These are phyloP conservation scores for Hycleus cichorii DNA, from an alignment of 1,140 invertebrate species.

Conservation along the genomic window DNA sequence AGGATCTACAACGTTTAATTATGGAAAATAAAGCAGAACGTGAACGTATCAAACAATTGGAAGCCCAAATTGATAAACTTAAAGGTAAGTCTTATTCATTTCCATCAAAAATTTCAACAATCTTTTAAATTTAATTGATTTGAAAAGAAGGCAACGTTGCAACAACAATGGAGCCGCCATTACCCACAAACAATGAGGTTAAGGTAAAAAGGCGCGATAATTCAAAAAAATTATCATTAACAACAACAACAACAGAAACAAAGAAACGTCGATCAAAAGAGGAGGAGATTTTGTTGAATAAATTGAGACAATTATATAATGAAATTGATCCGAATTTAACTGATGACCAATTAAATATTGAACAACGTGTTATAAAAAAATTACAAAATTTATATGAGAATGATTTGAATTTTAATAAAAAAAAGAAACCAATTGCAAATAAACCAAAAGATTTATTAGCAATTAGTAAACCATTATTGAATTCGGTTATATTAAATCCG, in stretches of 20 bases:
- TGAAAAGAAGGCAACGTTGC: too few relatives aligned
- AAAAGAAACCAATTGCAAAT: slow-evolving; percentile 26
- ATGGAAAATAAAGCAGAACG: slow-evolving; percentile 75
- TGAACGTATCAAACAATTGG: slow-evolving; percentile 67
- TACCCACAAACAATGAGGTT: too few relatives aligned
- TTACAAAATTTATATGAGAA: slow-evolving; percentile 32
- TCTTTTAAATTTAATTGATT: too few relatives aligned
- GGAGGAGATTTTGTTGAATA: slow-evolving; percentile 28
- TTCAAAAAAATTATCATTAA: too few relatives aligned
- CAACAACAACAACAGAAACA: background rate
- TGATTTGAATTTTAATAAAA: slow-evolving; percentile 8
- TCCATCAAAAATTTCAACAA: too few relatives aligned
- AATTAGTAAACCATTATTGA: slow-evolving; percentile 33
- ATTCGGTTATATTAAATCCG: slow-evolving; percentile 33
- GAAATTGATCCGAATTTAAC: slow-evolving; percentile 29
- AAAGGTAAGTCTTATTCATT: slow-evolving; percentile 51
- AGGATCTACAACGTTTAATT: slow-evolving; percentile 71
- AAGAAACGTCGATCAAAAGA: slow-evolving; percentile 27
- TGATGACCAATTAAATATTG: slow-evolving; percentile 26
- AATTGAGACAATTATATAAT: slow-evolving; percentile 25
- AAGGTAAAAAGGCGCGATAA: too few relatives aligned
- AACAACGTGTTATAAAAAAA: slow-evolving; percentile 30
- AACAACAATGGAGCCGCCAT: too few relatives aligned
- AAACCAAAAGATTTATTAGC: slow-evolving; percentile 31
- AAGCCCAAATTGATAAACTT: slow-evolving; percentile 71